Evolutionary conservation across 2,797 vertebrate species (phyloP).

Genomic region (Anabacerthia variegaticeps): DNA sequence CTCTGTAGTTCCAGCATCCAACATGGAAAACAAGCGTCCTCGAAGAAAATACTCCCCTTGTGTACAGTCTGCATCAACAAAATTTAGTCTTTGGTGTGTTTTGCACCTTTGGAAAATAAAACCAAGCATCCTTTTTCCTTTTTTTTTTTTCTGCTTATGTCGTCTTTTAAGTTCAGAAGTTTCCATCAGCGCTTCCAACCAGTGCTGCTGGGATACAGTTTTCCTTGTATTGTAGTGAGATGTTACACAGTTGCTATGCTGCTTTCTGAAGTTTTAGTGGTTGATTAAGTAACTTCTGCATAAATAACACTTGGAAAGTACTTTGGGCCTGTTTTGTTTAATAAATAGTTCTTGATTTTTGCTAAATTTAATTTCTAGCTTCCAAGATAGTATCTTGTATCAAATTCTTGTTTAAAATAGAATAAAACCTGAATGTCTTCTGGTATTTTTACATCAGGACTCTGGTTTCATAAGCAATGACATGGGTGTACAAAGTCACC

Average conservation of each 20-base stretch:
- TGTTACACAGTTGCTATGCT: background rate
- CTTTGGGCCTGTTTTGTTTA: background rate
- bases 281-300: background rate
- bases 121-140: background rate
- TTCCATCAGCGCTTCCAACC: background rate
- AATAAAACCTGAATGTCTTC: background rate
- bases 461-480: conserved; percentile 25
- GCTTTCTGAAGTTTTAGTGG: background rate
- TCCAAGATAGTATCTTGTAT: background rate
- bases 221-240: background rate
- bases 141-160: background rate
- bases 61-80: too few relatives aligned
- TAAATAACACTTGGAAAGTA: background rate
- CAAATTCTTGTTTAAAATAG: conserved; percentile 42
- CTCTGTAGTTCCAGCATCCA: background rate
- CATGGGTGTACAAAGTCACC: background rate
- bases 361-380: background rate
- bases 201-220: background rate
- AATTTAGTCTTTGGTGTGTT: background rate
- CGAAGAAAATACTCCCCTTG: background rate
- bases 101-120: background rate
- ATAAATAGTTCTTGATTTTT: background rate
- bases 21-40: background rate
- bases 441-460: background rate
- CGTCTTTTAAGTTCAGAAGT: background rate